Evolutionary conservation across 2,113 vertebrate genomes (phyloP).

Genomic region (Casuarius casuarius): DNA sequence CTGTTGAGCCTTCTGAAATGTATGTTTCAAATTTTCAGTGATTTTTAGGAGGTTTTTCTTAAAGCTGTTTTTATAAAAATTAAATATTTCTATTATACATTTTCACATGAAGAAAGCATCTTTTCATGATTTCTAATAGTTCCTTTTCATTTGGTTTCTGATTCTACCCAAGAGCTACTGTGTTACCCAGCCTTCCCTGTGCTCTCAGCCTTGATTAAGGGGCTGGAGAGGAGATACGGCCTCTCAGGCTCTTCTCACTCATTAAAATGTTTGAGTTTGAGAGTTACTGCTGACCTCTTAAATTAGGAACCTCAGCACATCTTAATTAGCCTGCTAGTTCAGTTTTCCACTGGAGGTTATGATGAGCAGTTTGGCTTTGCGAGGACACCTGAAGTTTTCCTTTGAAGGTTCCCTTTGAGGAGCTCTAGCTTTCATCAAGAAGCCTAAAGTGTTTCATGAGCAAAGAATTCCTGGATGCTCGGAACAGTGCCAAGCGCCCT

Average conservation of each 20-base stretch:
- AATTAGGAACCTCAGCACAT: not conserved
- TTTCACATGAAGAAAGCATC: not conserved
- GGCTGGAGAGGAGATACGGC: rapidly evolving
- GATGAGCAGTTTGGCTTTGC: not conserved
- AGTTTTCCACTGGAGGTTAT: not conserved
- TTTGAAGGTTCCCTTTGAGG: not conserved
- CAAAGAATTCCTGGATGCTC: not conserved
- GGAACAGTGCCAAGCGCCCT: too few species aligned
- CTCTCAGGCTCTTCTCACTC: not conserved
- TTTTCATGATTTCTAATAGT: not conserved
- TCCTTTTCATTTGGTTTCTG: not conserved
- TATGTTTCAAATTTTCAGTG: not conserved
- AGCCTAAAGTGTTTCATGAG: not conserved
- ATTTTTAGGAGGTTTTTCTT: not conserved
- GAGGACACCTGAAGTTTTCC: not conserved
- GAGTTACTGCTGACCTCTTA: not conserved
- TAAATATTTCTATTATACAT: too few species aligned
- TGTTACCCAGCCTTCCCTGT: not conserved
- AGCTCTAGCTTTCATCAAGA: not conserved
- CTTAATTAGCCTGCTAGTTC: not conserved
- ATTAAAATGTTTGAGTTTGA: not conserved
- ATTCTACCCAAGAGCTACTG: not conserved
- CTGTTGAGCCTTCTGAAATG: not conserved
- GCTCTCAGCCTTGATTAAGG: not conserved
- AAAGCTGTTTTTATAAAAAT: not conserved